Evolutionary conservation across 2,797 vertebrate genomes (phyloP), one percentile per base, ranked within the genome.

Genomic region (Cyprinella venusta): DNA sequence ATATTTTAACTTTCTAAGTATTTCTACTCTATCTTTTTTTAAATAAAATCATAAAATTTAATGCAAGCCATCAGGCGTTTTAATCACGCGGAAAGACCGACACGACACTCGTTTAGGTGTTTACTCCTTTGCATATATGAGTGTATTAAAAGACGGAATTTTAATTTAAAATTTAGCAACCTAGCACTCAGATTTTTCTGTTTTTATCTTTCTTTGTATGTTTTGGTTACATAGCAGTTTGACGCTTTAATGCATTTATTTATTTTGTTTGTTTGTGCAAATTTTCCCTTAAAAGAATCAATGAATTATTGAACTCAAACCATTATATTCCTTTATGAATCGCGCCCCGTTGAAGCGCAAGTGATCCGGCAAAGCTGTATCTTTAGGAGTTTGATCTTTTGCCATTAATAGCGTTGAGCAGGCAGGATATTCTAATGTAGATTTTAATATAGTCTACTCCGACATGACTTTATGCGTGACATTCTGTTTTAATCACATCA

Each of bases 401-500:
- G 54, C 10, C 36, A n/a, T 38, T 36, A 36, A 64, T 52, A 40
- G 26, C 16, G 40, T 52, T 2, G 52, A 74, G 3, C n/a, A 9
- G 72, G 30, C 69, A 3, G 2, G 16, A 38, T 65, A 72, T 71
- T 65, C 26, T 78, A 24, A 78, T 64, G 42, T 65, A 45, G 36
- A 54, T 67, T 16, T n/a, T 40, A 18, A 72, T 36, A 61, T 61
- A 3, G 0, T 45, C 63, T 5, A 26, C 61, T 77, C 45, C 18
- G 36, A 2, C 54, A 6, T 40, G 40, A 24, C 30, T 76, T 59
- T 40, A 61, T 40, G 52, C 56, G 5, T 59, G 61, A 68, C 33
- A 21, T 75, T 76, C 45, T 52, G 7, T 68, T 83, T 59, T 50
- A 69, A 63, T 80, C 52, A 3, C 18, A 21, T 61, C 33, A 61